A percentile compares a stretch with the other conserved stretches of the same genome.
Evolutionary conservation across 2,888 invertebrate species (phyloP).

Genomic region (Ceriagrion tenellum): DNA sequence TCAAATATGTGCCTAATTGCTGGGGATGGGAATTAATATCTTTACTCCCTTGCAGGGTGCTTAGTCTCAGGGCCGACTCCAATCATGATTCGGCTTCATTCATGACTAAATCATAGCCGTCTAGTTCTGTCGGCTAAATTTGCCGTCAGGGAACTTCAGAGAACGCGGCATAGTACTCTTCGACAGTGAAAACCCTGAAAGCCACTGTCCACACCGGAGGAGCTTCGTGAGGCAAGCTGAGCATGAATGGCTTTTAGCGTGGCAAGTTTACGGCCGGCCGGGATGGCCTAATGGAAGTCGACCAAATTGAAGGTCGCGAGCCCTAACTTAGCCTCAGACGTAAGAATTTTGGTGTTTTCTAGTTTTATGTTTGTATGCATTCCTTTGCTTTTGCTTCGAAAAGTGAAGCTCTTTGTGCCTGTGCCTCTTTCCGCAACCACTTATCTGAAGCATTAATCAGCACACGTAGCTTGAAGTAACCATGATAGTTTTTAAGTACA

Average conservation of each 20-base stretch:
- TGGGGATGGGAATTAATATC: no score
- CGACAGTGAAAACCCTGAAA: not conserved
- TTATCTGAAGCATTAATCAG: no score
- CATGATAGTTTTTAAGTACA: no score
- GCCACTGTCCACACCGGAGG: not conserved
- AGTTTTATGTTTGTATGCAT: not conserved
- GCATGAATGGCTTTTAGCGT: conserved; percentile 9
- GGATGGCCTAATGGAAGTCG: not conserved
- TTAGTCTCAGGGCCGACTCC: no score
- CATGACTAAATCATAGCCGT: no score
- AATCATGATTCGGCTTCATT: no score
- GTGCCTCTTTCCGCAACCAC: not conserved
- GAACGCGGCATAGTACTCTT: not conserved
- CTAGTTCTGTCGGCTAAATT: no score
- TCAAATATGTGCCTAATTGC: no score
- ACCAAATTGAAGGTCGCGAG: not conserved
- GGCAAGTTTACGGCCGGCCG: conserved; percentile 9
- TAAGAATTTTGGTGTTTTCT: not conserved
- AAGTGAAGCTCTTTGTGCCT: not conserved
- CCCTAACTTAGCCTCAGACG: not conserved
- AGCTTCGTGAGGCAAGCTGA: not conserved
- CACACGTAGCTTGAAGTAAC: no score
- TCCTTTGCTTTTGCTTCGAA: not conserved
- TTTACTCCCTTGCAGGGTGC: no score
- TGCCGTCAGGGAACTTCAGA: no score